phyloP scores from a whole-genome alignment of 2,888 invertebrate species.

The Cyrtodaria siliqua region DNA sequence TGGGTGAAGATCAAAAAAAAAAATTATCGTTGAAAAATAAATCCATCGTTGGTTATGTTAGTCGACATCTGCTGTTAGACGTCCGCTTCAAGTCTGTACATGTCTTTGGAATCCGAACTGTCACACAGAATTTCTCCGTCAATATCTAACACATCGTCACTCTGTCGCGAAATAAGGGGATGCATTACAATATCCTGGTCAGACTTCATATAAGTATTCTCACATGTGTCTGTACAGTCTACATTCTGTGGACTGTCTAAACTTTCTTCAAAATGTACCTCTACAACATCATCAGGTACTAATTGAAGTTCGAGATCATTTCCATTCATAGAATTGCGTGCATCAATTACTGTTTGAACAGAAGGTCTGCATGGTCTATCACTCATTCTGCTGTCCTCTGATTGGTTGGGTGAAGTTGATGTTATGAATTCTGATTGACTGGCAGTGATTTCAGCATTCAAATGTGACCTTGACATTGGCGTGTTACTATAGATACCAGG shows the following conservation, averaged over 20 bases:
- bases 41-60: no score
- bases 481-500: no score
- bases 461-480: no score
- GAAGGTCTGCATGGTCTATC: no score
- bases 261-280: not conserved
- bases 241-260: conserved; percentile 2
- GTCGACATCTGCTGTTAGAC: no score
- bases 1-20: no score
- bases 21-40: no score
- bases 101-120: conserved; percentile 31
- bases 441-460: conserved; percentile 9
- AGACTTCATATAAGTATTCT: not conserved
- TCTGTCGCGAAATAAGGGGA: conserved; percentile 27
- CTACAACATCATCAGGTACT: not conserved
- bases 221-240: conserved; percentile 15
- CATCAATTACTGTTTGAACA: no score
- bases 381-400: conserved; percentile 7
- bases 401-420: conserved; percentile 9
- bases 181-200: conserved; percentile 29
- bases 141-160: conserved; percentile 40
- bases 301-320: no score
- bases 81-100: conserved; percentile 39
- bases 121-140: conserved; percentile 49
- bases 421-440: conserved; percentile 39
- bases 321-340: no score